Conservation (phyloP, 2,888 invertebrate genomes). For the Rugalucina vietnamica region DNA sequence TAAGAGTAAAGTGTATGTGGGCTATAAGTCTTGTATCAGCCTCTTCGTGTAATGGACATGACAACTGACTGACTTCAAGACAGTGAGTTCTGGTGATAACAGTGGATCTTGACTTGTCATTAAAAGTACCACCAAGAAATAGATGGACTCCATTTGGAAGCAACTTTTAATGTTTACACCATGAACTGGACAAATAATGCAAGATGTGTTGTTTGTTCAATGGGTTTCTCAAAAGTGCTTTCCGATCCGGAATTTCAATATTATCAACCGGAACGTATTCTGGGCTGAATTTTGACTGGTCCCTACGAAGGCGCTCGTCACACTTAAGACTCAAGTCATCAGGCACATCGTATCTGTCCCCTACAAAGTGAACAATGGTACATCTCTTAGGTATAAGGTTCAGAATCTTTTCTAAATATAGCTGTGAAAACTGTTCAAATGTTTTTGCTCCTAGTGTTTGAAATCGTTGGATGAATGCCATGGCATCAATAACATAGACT, state of each 20-base stretch:
- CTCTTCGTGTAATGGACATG: neutral
- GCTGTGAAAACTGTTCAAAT: neutral
- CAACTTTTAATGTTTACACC: neutral
- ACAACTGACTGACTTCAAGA: neutral
- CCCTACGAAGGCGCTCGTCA: neutral
- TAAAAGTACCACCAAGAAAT: neutral
- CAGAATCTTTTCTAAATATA: neutral
- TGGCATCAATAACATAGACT: neutral
- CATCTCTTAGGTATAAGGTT: neutral
- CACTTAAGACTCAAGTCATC: neutral
- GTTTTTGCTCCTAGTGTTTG: neutral
- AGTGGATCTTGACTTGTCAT: neutral
- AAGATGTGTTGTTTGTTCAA: neutral
- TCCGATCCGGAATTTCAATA: neutral
- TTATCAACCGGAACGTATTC: neutral
- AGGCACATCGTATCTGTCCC: neutral
- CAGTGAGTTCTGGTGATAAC: neutral
- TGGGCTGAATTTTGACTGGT: neutral
- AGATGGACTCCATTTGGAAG: neutral
- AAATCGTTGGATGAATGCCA: neutral
- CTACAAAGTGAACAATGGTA: neutral
- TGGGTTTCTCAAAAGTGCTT: neutral
- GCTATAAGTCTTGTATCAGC: neutral
- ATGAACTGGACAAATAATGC: neutral
- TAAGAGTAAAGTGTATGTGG: neutral